phyloP scores from a whole-genome alignment of 2,797 vertebrate species.

The Propithecus perrieri region DNA sequence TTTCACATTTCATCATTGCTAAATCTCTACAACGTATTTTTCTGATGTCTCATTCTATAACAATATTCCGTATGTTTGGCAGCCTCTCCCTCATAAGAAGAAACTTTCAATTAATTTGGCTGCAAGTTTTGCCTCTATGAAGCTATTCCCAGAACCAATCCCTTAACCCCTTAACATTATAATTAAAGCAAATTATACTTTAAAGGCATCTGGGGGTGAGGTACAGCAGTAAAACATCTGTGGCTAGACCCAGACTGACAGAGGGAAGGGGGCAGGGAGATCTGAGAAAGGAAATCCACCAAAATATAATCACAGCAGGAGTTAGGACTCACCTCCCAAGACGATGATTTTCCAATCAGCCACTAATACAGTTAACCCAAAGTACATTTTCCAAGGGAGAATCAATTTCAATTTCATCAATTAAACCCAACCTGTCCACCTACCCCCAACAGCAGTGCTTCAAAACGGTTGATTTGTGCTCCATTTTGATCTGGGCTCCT shows the following conservation, averaged over 20 bases:
- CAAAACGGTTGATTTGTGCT: constrained; percentile 24
- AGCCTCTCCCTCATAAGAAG: constrained; percentile 55
- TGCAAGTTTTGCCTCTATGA: constrained; percentile 68
- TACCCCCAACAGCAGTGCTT: neutral
- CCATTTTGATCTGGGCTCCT: constrained; percentile 7
- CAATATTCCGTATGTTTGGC: constrained; percentile 66
- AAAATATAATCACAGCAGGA: constrained; percentile 17
- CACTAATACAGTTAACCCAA: constrained; percentile 20
- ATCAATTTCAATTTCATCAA: constrained; percentile 52
- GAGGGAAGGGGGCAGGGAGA: neutral
- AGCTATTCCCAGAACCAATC: constrained; percentile 68
- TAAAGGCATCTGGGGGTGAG: constrained; percentile 66
- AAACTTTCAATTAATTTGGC: constrained; percentile 80
- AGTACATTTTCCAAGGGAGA: constrained; percentile 27
- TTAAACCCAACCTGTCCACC: constrained; percentile 44
- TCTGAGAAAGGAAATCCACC: neutral
- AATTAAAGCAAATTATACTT: constrained; percentile 74
- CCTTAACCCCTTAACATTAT: constrained; percentile 64
- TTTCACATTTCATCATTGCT: constrained; percentile 51
- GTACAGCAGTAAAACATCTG: constrained; percentile 51
- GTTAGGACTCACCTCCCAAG: neutral
- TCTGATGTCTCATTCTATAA: constrained; percentile 55
- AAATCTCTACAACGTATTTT: constrained; percentile 8
- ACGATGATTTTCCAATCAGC: neutral
- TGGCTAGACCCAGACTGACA: neutral